These are phyloP conservation scores for Odontamblyopus rebecca DNA, from an alignment of 2,797 vertebrate genomes.

Conservation along the genomic window DNA sequence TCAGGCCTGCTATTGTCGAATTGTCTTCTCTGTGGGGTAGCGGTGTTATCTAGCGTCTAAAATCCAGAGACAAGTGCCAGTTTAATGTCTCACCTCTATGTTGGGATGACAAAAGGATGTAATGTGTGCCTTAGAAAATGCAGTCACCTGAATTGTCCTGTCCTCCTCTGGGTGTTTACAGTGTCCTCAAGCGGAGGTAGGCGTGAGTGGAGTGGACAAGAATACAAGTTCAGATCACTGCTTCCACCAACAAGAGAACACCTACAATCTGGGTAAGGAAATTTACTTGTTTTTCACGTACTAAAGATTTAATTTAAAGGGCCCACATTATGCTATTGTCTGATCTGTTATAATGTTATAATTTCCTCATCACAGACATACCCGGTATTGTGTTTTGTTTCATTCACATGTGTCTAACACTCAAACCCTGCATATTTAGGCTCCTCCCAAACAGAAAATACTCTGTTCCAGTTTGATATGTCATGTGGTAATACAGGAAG, in stretches of 20 bases:
- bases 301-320: no score
- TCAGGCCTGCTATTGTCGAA: constrained; percentile 31
- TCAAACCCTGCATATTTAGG: no score
- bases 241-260: constrained; percentile 15
- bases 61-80: constrained; percentile 12
- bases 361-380: no score
- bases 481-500: no score
- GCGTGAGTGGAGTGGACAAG: constrained; percentile 30
- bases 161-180: constrained; percentile 34
- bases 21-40: constrained; percentile 28
- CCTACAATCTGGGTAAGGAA: neutral
- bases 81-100: constrained; percentile 11
- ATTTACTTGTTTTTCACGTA: neutral
- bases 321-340: no score
- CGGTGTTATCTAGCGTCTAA: constrained; percentile 8
- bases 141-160: constrained; percentile 6
- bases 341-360: no score
- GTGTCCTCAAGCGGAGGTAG: constrained; percentile 33
- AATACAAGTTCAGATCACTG: constrained; percentile 36
- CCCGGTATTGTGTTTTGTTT: no score
- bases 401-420: no score
- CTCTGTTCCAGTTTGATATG: no score
- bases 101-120: constrained; percentile 5
- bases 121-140: constrained; percentile 11
- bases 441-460: no score